Conservation (phyloP, 2,113 vertebrate genomes). For the Mohoua ochrocephala region DNA sequence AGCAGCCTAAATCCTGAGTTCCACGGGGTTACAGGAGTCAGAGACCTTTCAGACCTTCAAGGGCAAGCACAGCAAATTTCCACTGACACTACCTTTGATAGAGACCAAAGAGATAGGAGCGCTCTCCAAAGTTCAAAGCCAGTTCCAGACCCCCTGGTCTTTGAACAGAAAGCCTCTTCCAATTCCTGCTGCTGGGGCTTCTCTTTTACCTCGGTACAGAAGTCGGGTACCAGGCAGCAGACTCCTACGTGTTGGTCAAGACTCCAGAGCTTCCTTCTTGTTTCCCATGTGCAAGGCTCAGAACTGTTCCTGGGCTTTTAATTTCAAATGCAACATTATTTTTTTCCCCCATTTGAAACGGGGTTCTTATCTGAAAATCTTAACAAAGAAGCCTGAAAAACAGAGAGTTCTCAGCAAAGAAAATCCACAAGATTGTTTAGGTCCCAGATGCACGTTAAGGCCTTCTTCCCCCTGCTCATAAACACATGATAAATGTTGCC, state of each 20-base stretch:
- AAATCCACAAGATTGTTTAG: neutral
- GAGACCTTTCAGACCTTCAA: neutral
- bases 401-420: neutral
- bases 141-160: neutral
- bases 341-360: accelerated
- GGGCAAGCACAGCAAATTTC: neutral
- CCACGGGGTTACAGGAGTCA: neutral
- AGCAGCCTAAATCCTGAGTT: neutral
- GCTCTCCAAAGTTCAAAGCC: neutral
- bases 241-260: accelerated
- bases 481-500: neutral
- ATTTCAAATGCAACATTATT: neutral
- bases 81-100: neutral
- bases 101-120: neutral
- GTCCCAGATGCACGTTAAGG: neutral
- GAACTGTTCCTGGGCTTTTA: neutral
- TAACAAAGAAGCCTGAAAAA: neutral
- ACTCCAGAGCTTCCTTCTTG: neutral
- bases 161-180: neutral
- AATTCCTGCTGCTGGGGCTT: neutral
- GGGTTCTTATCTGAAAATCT: neutral
- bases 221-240: neutral
- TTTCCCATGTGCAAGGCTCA: neutral
- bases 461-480: neutral
- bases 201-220: neutral